A percentile compares a stretch with the other conserved stretches of the same genome.
phyloP scores from a whole-genome alignment of 1,140 invertebrate species.

The Aphidius ervi region DNA sequence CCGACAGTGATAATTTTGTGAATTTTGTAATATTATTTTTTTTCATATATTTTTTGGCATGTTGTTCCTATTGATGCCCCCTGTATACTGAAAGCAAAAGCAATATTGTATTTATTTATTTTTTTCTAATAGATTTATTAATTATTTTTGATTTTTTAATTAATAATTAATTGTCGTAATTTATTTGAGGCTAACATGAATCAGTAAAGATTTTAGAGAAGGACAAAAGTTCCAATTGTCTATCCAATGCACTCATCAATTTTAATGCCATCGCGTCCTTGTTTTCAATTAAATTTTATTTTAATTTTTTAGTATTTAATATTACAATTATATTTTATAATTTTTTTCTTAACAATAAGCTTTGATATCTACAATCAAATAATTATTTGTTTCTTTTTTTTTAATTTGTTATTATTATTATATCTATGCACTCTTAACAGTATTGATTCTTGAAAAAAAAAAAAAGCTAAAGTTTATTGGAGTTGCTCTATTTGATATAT shows the following conservation, averaged over 20 bases:
- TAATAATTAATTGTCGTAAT: neutral
- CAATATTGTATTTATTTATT: conserved; percentile 35
- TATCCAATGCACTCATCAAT: neutral
- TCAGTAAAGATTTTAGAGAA: no score
- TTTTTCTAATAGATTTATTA: no score
- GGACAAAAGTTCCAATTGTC: no score
- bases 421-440: no score
- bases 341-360: no score
- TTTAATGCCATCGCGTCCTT: conserved; percentile 12
- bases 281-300: neutral
- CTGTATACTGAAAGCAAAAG: conserved; percentile 61
- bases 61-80: conserved; percentile 59
- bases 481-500: no score
- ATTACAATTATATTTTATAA: neutral
- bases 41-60: no score
- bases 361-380: no score
- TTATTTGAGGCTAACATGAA: neutral
- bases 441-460: no score
- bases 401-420: neutral
- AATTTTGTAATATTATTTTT: conserved; percentile 55
- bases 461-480: no score
- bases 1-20: conserved; percentile 66
- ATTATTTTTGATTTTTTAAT: neutral
- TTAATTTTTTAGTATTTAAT: no score
- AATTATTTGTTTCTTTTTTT: neutral